Base-by-base conservation (phyloP, 2,888 invertebrate species). In the Dolomedes plantarius region DNA sequence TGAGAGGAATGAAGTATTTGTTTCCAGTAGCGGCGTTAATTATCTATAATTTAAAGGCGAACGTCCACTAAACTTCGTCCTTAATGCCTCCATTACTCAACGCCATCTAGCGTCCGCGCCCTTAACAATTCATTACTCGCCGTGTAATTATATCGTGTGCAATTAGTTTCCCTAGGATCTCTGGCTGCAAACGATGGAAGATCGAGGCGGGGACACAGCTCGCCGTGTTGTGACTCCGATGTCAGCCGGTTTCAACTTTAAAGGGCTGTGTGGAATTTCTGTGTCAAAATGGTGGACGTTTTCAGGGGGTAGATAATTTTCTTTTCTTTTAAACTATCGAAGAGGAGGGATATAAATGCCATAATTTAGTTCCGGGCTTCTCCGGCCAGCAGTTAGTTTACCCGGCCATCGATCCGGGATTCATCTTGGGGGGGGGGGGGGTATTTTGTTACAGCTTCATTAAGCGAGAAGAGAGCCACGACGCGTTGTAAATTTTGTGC, bases 91-190 rank as follows among this genome's bases (percentile, higher is more conserved):
- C 77, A 85, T 85, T 77, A 73, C 67, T 85, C 83, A 85, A 73
- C 82, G 71, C 76, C 72, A 71, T 73, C 83, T 85, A 73, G 83
- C 77, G 76, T 85, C 72, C 83, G 36, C 67, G 65, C 77, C 83
- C 83, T 85, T 85, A 85, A 85, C 83, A 85, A 85, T 85, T 85
- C 83, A 85, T 85, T 85, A 85, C 77, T 31, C 62, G 64, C 67
- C 36, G 56, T 85, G 56, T 85, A 85, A 85, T 85, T 85, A 85
- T 72, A 77, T 77, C 77, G 83, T 23, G 67, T 85, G 77, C 83
- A 85, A 85, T 85, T 85, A 85, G 77, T 77, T 71, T 71, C 65
- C 50, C 64, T 23, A 29, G 67, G 27, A 85, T 73, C 77, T 85
- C 83, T 85, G 71, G 75, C 76, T 72, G 67, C 76, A 32, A 23